These are phyloP conservation scores for Xenus cinereus DNA, from an alignment of 2,113 vertebrate species.

Conservation along the genomic window DNA sequence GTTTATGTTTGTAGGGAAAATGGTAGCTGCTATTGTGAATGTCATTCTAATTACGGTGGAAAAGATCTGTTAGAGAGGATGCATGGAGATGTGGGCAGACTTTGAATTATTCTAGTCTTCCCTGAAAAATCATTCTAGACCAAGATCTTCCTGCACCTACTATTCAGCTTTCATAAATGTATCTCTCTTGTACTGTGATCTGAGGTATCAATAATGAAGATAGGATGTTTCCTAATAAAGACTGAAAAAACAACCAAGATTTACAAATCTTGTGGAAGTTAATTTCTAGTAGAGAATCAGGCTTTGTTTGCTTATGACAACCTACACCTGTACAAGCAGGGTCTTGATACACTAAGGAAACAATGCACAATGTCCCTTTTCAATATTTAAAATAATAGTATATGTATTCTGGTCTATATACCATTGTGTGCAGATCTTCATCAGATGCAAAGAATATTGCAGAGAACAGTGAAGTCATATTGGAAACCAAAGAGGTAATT, in stretches of 20 bases:
- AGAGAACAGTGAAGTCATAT: not conserved
- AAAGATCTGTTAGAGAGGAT: slow-evolving; percentile 22
- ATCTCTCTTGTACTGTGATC: not conserved
- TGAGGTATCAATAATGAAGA: not conserved
- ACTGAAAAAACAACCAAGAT: not conserved
- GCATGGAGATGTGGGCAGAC: not conserved
- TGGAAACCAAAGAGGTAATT: not conserved
- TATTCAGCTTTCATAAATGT: not conserved
- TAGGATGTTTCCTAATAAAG: not conserved
- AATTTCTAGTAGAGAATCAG: not conserved
- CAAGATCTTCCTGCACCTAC: not conserved
- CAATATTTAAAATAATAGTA: not conserved
- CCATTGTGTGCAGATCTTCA: not conserved
- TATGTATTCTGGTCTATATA: not conserved
- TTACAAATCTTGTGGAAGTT: not conserved
- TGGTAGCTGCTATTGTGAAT: slow-evolving; percentile 41
- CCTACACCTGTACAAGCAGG: not conserved
- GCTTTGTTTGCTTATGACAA: not conserved
- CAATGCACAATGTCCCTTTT: not conserved
- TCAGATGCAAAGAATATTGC: not conserved
- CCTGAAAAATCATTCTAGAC: not conserved
- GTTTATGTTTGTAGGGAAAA: slow-evolving; percentile 29
- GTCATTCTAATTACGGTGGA: slow-evolving; percentile 46
- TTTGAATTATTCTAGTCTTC: slow-evolving; percentile 7
- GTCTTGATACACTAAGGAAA: not conserved